Evolutionary conservation across 1,140 invertebrate species (phyloP), one percentile per base, ranked within the genome.

Genomic region (Eubasilissa regina): DNA sequence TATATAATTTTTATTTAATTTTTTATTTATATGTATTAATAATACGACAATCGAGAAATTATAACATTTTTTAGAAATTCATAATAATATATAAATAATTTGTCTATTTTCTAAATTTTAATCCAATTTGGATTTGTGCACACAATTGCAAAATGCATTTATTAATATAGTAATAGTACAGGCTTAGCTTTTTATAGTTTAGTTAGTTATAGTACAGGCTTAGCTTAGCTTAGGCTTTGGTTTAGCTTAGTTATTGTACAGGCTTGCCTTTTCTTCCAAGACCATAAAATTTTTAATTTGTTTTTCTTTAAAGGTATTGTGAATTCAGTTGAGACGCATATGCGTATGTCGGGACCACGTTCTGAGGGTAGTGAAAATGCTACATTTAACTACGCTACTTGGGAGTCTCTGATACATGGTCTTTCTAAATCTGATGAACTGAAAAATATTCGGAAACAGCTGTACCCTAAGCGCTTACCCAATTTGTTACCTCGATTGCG

Each of bases 281-380:
- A 60, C 4, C n/a, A 0, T n/a, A 15, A 60, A 60, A 60, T 15
- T 60, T 60, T 7, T 58, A 7, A 15, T 58, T 12, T 64, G 6
- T 64, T 21, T 44, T 35, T 35, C 43, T 13, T 44, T 64, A 1
- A 35, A 93, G 92, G 93, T 15, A 91, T 93, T 51, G 84, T 95
- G 10, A 96, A 96, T 86, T 93, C 92, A 3, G 91, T 96, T 58
- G 95, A 96, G 86, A 92, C 92, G 8, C 97, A 94, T 85, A 78
- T 97, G 19, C 87, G 86, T 15, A 74, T 83, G 47, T 86, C 86
- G 76, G 84, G 82, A 55, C 85, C 86, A 56, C 21, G 25, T 43
- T 17, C 19, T 11, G 44, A 77, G 13, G n/a, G 15, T 11, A 48
- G 25, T 15, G n/a, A 88, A 64, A 84, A 83, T 51, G 47, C 70